Base-by-base conservation (phyloP, 2,888 invertebrate genomes). In the Scaptodrosophila latifasciaeformis region DNA sequence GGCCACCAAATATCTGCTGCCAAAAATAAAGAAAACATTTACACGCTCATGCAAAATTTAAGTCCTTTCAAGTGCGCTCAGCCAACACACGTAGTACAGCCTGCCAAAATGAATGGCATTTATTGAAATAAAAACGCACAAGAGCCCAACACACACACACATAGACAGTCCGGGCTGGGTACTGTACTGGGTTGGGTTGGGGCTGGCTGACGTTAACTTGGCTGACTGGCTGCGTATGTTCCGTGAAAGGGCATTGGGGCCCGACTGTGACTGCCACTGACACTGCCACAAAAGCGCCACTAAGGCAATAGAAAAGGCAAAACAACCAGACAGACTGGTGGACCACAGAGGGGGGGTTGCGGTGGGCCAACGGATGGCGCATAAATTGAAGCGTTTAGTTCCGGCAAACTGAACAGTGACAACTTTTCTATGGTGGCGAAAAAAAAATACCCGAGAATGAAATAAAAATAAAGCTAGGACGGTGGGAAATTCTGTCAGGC, bases 81-180 rank as follows among this genome's bases (percentile, higher is more conserved):
- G 71, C 59, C 71, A 61, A 54, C 62, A 58, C 71, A 78, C 66
- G 79, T 75, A 62, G 59, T n/a, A n/a, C n/a, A 71, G 71, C 62
- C 74, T 80, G 74, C 74, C 78, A 74, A 75, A 80, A 74, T 80
- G 75, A 80, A 66, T 80, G 75, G 70, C 75, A 80, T 77, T 75
- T 75, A 75, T 75, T 80, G 78, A 77, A 77, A 80, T 66, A 70
- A 62, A 65, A 54, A 59, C 49, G 59, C 61, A 62, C 50, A 30
- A 56, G 43, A 56, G 60, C 51, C 65, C 56, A 61, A 67, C 55
- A 53, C 24, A 24, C 24, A 24, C 24, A 24, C 24, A 24, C 24
- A 7, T 7, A 24, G 4, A 24, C 7, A 24, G 24, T 7, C 24
- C 24, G 24, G 24, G 24, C 7, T n/a, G n/a, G n/a, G n/a, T n/a